These are phyloP conservation scores for Dione juno DNA, from an alignment of 2,888 invertebrate genomes.

Conservation along the genomic window DNA sequence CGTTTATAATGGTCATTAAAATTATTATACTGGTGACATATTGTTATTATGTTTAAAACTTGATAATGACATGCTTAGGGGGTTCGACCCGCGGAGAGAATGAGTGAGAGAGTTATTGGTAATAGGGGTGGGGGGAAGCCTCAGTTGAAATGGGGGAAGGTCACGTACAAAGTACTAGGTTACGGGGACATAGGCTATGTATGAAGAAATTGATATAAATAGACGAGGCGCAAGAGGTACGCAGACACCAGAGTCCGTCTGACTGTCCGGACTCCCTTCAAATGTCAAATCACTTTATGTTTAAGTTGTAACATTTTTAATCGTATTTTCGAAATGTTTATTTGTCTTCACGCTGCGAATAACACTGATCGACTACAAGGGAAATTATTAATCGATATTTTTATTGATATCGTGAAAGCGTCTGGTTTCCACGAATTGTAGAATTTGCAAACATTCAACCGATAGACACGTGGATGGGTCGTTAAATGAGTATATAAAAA, in stretches of 20 bases:
- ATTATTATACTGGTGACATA: neutral
- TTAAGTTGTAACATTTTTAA: neutral
- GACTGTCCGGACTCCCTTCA: too few relatives aligned
- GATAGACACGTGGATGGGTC: neutral
- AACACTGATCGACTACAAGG: neutral
- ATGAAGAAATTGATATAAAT: too few relatives aligned
- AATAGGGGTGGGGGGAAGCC: too few relatives aligned
- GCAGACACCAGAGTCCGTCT: too few relatives aligned
- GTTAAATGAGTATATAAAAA: neutral
- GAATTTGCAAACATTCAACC: neutral
- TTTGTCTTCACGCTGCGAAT: neutral
- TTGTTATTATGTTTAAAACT: neutral
- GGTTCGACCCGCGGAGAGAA: too few relatives aligned
- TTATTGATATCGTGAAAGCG: neutral
- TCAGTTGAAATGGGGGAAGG: too few relatives aligned
- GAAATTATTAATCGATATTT: neutral
- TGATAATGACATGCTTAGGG: neutral
- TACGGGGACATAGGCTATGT: too few relatives aligned
- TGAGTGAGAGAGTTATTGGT: too few relatives aligned
- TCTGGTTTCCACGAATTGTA: constrained; percentile 9
- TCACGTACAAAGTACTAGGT: too few relatives aligned
- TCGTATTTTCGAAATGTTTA: neutral
- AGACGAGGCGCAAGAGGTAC: too few relatives aligned
- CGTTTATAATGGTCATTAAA: neutral
- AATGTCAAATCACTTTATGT: too few relatives aligned